Conservation (phyloP, 2,888 invertebrate species). For the Tribolium freemani region DNA sequence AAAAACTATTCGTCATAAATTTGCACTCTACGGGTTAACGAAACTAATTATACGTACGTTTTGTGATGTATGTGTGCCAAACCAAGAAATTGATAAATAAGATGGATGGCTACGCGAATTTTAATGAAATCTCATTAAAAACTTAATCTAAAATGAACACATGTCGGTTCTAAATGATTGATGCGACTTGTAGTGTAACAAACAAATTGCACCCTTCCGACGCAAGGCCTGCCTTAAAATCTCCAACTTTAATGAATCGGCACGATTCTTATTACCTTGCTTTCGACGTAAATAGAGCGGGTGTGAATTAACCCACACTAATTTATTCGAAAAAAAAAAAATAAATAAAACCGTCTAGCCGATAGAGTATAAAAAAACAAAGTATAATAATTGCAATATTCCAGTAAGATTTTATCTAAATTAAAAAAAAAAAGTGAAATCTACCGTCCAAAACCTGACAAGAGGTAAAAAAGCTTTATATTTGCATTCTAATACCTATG, state of each 20-base stretch:
- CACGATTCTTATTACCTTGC: too few relatives aligned
- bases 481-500: too few relatives aligned
- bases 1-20: conserved; percentile 35
- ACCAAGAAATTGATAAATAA: conserved; percentile 52
- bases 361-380: too few relatives aligned
- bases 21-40: conserved; percentile 11
- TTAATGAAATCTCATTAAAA: conserved; percentile 58
- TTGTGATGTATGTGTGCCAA: conserved; percentile 22
- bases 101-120: conserved; percentile 56
- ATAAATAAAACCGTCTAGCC: too few relatives aligned
- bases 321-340: too few relatives aligned
- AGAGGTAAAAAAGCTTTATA: too few relatives aligned
- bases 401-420: too few relatives aligned
- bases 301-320: too few relatives aligned
- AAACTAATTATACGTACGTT: conserved; percentile 9
- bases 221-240: background rate
- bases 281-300: too few relatives aligned
- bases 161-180: conserved; percentile 29
- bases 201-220: conserved; percentile 17
- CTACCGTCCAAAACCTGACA: too few relatives aligned
- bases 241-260: background rate
- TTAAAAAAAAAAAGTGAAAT: too few relatives aligned
- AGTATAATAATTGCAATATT: too few relatives aligned
- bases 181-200: conserved; percentile 20
- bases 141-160: conserved; percentile 49